Percentiles rank a stretch among this genome's conserved stretches.
phyloP scores from a whole-genome alignment of 2,888 invertebrate genomes.

The Dolomedes plantarius region DNA sequence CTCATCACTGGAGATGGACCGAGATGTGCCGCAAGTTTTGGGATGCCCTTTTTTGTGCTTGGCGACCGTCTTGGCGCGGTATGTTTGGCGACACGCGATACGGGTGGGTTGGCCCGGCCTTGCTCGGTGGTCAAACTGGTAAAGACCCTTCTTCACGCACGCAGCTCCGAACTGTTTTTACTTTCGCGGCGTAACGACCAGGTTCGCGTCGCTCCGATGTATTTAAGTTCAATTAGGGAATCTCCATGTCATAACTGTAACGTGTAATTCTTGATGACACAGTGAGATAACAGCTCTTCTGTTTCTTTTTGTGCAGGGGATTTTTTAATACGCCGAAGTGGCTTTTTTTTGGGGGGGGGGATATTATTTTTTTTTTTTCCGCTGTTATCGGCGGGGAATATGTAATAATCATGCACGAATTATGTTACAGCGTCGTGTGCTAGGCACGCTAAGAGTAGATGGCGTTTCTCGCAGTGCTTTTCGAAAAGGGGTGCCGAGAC shows the following conservation, averaged over 20 bases:
- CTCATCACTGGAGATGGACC: not conserved
- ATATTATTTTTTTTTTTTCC: too few species aligned
- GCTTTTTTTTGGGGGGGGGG: too few species aligned
- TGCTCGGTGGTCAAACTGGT: not conserved
- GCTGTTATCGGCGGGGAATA: too few species aligned
- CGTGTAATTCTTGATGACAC: not conserved
- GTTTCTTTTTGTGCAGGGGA: too few species aligned
- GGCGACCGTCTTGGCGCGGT: not conserved
- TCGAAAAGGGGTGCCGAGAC: too few species aligned
- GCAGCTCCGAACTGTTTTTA: not conserved
- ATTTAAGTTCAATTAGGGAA: not conserved
- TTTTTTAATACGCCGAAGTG: too few species aligned
- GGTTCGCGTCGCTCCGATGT: not conserved
- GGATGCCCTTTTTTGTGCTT: not conserved
- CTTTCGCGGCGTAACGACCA: not conserved
- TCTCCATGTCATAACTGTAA: not conserved
- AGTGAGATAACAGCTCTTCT: too few species aligned
- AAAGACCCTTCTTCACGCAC: not conserved
- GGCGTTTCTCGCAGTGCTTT: too few species aligned
- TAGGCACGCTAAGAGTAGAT: too few species aligned
- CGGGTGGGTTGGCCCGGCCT: not conserved
- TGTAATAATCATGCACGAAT: too few species aligned
- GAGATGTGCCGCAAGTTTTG: not conserved
- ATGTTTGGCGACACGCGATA: not conserved
- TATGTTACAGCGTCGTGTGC: too few species aligned